Conservation (phyloP, 2,797 vertebrate species). For the Capromys pilorides region DNA sequence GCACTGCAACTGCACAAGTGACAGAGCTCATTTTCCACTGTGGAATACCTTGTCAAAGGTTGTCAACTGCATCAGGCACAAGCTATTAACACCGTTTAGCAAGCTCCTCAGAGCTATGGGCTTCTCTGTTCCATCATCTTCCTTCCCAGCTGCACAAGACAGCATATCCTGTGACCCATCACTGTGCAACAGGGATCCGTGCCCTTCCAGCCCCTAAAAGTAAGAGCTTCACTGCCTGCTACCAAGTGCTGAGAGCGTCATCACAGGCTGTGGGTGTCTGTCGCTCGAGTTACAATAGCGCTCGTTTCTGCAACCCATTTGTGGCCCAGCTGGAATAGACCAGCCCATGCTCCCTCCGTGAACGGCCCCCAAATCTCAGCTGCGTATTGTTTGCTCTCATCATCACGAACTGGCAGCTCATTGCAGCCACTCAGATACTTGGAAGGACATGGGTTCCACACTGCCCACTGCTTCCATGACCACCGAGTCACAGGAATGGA, state of each 20-base stretch:
- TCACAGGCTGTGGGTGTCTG: background rate
- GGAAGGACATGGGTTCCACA: background rate
- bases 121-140: constrained; percentile 23
- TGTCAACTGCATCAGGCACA: background rate
- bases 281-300: background rate
- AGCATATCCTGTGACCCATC: background rate
- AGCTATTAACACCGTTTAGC: constrained; percentile 50
- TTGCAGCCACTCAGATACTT: background rate
- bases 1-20: background rate
- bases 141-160: background rate
- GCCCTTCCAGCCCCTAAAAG: background rate
- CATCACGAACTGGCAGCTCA: background rate
- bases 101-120: background rate
- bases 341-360: background rate
- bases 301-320: constrained; percentile 6
- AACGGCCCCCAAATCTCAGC: background rate
- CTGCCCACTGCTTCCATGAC: background rate
- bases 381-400: background rate
- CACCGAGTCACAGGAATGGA: background rate
- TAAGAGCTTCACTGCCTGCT: background rate
- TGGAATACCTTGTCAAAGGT: background rate
- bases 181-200: background rate
- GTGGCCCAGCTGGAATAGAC: background rate
- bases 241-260: background rate
- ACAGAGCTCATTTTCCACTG: constrained; percentile 11